A percentile compares a stretch with the other conserved stretches of the same genome.
Conservation (phyloP, 2,888 invertebrate genomes). For the Dinocampus coccinellae region DNA sequence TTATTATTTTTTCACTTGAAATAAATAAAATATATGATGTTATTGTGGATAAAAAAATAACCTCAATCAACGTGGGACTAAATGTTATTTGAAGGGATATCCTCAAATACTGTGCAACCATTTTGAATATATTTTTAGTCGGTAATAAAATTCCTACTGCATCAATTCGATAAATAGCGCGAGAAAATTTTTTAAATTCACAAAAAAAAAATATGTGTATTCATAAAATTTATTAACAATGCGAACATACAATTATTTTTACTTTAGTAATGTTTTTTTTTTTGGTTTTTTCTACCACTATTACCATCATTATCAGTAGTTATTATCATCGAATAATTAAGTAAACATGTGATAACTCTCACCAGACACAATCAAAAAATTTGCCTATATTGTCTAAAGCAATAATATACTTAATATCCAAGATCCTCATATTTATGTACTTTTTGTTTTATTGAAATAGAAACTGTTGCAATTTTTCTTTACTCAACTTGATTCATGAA, state of each 20-base stretch:
- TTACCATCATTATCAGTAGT: conserved; percentile 10
- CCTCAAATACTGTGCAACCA: background rate
- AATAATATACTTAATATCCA: conserved; percentile 4
- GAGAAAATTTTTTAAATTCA: background rate
- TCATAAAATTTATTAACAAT: conserved; percentile 22
- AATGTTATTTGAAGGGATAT: too few relatives aligned
- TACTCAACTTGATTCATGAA: background rate
- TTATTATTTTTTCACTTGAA: background rate
- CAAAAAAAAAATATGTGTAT: background rate
- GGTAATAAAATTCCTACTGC: background rate
- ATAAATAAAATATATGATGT: background rate
- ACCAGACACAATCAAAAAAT: background rate
- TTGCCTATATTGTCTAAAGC: conserved; percentile 26
- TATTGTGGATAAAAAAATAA: background rate
- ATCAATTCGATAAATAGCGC: background rate
- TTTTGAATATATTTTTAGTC: background rate
- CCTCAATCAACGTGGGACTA: background rate
- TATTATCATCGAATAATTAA: background rate
- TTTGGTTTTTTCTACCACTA: background rate
- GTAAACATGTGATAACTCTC: conserved; percentile 4
- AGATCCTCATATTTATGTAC: background rate
- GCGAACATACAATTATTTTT: conserved; percentile 45
- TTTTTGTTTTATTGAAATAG: background rate
- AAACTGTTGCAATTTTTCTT: background rate
- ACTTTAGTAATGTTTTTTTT: conserved; percentile 37